Evolutionary conservation across 2,113 vertebrate genomes (phyloP).

Genomic region (Toxotes chatareus): DNA sequence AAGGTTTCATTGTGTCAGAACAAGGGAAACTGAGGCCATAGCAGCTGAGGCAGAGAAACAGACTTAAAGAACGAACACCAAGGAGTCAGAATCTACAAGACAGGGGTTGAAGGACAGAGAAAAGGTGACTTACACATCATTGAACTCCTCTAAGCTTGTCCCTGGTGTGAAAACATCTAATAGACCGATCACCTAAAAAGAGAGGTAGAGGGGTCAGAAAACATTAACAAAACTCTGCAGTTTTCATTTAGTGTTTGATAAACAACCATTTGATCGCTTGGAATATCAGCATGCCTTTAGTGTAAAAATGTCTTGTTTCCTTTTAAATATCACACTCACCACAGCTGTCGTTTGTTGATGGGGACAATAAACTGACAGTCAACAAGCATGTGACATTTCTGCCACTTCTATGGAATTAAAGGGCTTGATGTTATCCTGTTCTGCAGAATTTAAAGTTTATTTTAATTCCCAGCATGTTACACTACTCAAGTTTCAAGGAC

Average conservation of each 20-base stretch:
- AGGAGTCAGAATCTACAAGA: background rate
- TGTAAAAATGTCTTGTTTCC: background rate
- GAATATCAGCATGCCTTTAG: background rate
- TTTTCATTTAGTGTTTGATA: background rate
- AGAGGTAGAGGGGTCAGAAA: slow-evolving; percentile 36
- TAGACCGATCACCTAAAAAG: slow-evolving; percentile 92
- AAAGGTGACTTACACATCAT: slow-evolving; percentile 93
- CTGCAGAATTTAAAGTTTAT: background rate
- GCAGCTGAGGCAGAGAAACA: background rate
- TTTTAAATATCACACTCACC: background rate
- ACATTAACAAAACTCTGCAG: background rate
- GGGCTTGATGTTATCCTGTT: background rate
- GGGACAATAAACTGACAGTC: background rate
- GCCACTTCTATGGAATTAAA: background rate
- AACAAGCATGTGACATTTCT: background rate
- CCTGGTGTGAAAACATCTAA: slow-evolving; percentile 96
- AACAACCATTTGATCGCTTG: background rate
- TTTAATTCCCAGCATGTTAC: background rate
- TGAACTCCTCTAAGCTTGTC: slow-evolving; percentile 93
- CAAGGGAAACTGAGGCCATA: background rate
- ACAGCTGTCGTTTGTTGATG: no score
- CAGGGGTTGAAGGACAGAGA: background rate
- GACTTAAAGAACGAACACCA: background rate
- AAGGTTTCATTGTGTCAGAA: background rate
- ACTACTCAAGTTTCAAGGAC: background rate